Evolutionary conservation across 2,113 vertebrate species (phyloP).

Genomic region (Sterrhoptilus dennistouni): DNA sequence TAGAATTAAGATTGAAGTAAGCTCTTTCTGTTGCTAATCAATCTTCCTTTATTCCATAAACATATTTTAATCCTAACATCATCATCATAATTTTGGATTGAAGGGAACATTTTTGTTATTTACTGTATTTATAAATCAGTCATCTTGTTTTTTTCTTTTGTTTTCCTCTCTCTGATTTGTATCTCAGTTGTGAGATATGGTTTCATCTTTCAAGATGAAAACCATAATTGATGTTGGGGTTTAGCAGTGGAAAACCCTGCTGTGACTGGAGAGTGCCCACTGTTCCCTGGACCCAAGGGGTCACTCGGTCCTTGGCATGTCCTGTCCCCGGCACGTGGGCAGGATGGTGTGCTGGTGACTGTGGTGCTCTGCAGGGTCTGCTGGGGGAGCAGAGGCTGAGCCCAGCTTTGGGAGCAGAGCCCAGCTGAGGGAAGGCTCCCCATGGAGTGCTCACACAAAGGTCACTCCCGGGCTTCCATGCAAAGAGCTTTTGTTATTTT

Average conservation of each 20-base stretch:
- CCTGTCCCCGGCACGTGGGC: too few species aligned
- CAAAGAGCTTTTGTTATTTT: not conserved
- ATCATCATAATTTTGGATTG: not conserved
- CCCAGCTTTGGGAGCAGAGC: accelerated
- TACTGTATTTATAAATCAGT: not conserved
- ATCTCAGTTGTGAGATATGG: not conserved
- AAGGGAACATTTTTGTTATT: not conserved
- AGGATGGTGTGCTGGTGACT: too few species aligned
- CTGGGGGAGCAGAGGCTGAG: not conserved
- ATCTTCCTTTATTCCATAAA: not conserved
- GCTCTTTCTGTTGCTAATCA: not conserved
- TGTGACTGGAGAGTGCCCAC: not conserved
- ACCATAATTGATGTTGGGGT: accelerated
- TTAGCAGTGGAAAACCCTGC: not conserved
- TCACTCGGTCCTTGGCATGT: not conserved
- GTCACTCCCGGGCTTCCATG: accelerated
- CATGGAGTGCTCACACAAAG: accelerated
- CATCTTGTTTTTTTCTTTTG: not conserved
- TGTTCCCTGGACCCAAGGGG: accelerated
- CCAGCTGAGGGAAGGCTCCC: not conserved
- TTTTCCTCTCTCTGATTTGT: not conserved
- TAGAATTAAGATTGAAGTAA: not conserved
- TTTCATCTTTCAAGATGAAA: not conserved
- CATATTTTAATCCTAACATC: not conserved
- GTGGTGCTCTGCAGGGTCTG: not conserved